Evolutionary conservation across 2,797 vertebrate species (phyloP), one percentile per base, ranked within the genome.

Genomic region (Melanotaenia parkinsoni): DNA sequence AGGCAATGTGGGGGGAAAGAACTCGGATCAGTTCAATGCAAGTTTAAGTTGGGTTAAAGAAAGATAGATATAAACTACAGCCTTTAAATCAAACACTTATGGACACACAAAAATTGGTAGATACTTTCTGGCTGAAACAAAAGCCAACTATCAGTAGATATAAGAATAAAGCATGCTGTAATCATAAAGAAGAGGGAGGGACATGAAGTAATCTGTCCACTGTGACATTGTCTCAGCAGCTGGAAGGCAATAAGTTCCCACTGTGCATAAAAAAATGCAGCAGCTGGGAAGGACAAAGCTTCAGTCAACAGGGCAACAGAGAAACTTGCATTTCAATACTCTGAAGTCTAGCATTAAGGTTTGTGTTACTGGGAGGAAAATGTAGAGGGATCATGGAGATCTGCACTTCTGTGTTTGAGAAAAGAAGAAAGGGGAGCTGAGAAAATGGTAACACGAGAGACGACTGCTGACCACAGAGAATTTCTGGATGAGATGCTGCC

Each of bases 201-300:
- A 18, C 40, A 28, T 10, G 10, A 43, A 57, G 14, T 20, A 76
- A 66, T 69, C 45, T 57, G 63, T 79, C 58, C 37, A 71, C 37
- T 22, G 30, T 67, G 72, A 72, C 37, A 78, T 43, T 47, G 60
- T 77, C 74, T 77, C 28, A 73, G 64, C 80, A 80, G 72, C 71
- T 72, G 65, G 45, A 63, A 38, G 56, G 12, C 20, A 80, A 67
- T 59, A 45, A 53, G 60, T 64, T 78, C 50, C 56, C 54, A 74
- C 1, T 22, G 58, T 3, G 16, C 65, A 67, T 68, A 24, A 65
- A 76, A 76, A 79, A 24, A 79, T 54, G n/a, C 30, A 72, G 16
- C 9, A 70, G 20, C 8, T 62, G 32, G 14, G 62, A 33, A 57
- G 57, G 14, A 69, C 26, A 69, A n/a, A 66, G 35, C 6, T 58